phyloP scores from a whole-genome alignment of 2,797 vertebrate species.

The Rhinichthys osculus region DNA sequence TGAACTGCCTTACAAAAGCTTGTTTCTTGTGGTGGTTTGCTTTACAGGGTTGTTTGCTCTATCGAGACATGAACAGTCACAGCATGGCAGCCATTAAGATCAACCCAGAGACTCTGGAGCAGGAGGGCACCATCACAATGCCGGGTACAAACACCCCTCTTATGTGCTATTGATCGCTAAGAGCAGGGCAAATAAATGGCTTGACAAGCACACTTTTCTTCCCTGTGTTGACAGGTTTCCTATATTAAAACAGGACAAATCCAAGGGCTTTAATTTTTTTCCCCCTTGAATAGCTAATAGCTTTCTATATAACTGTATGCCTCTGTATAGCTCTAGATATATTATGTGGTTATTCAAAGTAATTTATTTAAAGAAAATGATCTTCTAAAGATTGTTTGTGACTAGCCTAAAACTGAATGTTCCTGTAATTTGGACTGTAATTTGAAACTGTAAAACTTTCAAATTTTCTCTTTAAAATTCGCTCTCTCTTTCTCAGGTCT shows the following conservation, averaged over 20 bases:
- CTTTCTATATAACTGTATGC: background rate
- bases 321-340: background rate
- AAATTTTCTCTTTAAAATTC: background rate
- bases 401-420: background rate
- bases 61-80: constrained; percentile 93
- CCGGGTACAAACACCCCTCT: constrained; percentile 81
- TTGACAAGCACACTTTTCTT: background rate
- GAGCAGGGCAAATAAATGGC: constrained; percentile 4
- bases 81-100: constrained; percentile 95
- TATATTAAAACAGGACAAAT: background rate
- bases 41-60: constrained; percentile 91
- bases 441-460: background rate
- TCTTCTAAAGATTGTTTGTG: background rate
- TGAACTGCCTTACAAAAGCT: background rate
- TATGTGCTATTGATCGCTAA: background rate
- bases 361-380: background rate
- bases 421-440: background rate
- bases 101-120: constrained; percentile 97
- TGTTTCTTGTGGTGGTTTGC: background rate
- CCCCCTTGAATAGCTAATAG: background rate
- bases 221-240: background rate
- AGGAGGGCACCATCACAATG: constrained; percentile 91
- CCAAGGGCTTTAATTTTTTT: background rate
- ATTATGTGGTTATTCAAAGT: background rate
- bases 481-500: constrained; percentile 80